Evolutionary conservation across 2,113 vertebrate species (phyloP).

Genomic region (Gnathonemus echidnorhynchus): DNA sequence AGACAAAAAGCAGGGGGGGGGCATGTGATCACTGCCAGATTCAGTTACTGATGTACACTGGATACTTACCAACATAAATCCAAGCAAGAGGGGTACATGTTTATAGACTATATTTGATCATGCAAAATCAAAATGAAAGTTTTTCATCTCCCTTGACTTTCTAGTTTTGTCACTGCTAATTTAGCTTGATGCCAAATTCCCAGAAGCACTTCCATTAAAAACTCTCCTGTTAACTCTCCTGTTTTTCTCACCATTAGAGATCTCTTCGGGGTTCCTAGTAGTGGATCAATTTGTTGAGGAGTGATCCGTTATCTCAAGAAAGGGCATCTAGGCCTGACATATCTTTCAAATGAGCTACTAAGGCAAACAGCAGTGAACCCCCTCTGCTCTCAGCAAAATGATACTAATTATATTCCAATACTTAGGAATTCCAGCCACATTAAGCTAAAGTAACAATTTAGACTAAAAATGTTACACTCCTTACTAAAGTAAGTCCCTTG

Average conservation of each 20-base stretch:
- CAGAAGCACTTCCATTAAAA: neutral
- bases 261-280: neutral
- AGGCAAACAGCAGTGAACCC: neutral
- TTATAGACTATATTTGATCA: neutral
- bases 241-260: neutral
- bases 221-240: neutral
- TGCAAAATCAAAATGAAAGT: neutral
- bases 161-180: neutral
- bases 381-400: neutral
- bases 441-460: neutral
- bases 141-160: neutral
- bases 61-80: neutral
- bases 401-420: neutral
- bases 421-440: neutral
- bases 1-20: neutral
- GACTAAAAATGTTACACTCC: neutral
- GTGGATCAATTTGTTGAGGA: neutral
- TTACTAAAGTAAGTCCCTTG: neutral
- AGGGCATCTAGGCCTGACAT: neutral
- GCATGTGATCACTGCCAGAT: neutral
- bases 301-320: neutral
- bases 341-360: neutral
- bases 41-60: neutral
- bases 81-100: neutral
- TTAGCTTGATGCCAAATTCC: neutral